Conservation (phyloP, 2,888 invertebrate genomes). For the Drosophila leonis region DNA sequence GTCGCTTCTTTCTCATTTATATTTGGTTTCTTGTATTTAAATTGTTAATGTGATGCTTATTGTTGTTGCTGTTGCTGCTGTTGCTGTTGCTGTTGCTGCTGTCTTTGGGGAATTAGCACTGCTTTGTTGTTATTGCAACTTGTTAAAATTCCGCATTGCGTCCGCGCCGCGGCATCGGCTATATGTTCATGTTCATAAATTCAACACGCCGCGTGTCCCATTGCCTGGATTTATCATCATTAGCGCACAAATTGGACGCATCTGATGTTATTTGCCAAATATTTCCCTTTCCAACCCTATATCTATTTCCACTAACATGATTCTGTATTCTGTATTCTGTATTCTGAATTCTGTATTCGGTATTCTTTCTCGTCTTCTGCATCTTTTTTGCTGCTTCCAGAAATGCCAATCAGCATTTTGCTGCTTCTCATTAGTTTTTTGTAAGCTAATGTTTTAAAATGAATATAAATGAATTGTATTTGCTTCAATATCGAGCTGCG, state of each 20-base stretch:
- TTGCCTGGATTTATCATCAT: slow-evolving; percentile 39
- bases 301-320: slow-evolving; percentile 22
- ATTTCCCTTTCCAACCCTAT: not conserved
- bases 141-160: slow-evolving; percentile 76
- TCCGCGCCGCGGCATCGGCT: slow-evolving; percentile 36
- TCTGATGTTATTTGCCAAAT: slow-evolving; percentile 15
- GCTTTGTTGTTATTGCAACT: slow-evolving; percentile 74
- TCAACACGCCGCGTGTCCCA: slow-evolving; percentile 51
- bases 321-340: too few relatives aligned
- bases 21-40: slow-evolving; percentile 73
- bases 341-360: too few relatives aligned
- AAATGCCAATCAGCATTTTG: not conserved
- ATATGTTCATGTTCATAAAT: slow-evolving; percentile 70
- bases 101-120: slow-evolving; percentile 78
- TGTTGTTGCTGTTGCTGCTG: slow-evolving; percentile 44
- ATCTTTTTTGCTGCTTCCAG: not conserved
- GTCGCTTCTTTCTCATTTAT: slow-evolving; percentile 68
- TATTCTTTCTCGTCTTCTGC: too few relatives aligned
- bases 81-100: slow-evolving; percentile 27
- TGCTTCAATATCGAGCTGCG: not conserved
- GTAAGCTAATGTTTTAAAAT: not conserved
- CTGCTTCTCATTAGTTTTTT: not conserved
- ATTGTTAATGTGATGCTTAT: slow-evolving; percentile 70
- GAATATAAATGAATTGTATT: not conserved
- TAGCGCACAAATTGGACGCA: slow-evolving; percentile 25